Evolutionary conservation across 1,140 invertebrate genomes (phyloP).

Genomic region (Eumaeus atala): DNA sequence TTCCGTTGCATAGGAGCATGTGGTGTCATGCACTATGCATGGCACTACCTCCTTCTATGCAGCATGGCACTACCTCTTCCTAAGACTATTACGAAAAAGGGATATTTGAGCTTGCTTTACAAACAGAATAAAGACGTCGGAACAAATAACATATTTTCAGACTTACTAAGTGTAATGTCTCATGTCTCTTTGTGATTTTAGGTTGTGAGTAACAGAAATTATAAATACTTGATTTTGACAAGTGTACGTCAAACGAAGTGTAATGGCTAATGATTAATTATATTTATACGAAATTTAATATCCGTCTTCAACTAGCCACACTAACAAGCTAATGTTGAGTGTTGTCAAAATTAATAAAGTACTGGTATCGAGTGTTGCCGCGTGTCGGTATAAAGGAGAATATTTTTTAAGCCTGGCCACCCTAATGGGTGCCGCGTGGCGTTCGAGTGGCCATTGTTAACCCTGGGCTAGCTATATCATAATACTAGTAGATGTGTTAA

Average conservation of each 20-base stretch:
- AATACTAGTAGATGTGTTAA: slow-evolving; percentile 15
- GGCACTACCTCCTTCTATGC: too few species aligned
- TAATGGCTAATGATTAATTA: neutral
- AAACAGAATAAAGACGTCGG: too few species aligned
- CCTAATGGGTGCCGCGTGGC: slow-evolving; percentile 55
- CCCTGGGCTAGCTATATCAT: slow-evolving; percentile 12
- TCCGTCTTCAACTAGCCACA: slow-evolving; percentile 17
- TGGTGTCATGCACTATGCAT: too few species aligned
- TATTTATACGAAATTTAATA: slow-evolving; percentile 8
- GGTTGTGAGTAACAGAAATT: too few species aligned
- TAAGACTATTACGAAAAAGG: too few species aligned
- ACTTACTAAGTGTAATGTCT: too few species aligned
- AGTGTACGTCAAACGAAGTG: neutral
- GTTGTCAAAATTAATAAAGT: slow-evolving; percentile 60
- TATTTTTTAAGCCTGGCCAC: slow-evolving; percentile 46
- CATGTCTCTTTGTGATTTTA: too few species aligned
- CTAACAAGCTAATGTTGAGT: slow-evolving; percentile 48
- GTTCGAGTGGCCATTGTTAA: slow-evolving; percentile 38
- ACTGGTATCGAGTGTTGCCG: slow-evolving; percentile 49
- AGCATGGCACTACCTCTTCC: too few species aligned
- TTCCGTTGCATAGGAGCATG: too few species aligned
- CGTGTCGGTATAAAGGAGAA: slow-evolving; percentile 33
- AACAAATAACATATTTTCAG: too few species aligned
- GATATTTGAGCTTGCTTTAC: too few species aligned
- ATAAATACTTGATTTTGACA: too few species aligned